Conservation (phyloP, 2,797 vertebrate genomes). For the Spondyliosoma cantharus region DNA sequence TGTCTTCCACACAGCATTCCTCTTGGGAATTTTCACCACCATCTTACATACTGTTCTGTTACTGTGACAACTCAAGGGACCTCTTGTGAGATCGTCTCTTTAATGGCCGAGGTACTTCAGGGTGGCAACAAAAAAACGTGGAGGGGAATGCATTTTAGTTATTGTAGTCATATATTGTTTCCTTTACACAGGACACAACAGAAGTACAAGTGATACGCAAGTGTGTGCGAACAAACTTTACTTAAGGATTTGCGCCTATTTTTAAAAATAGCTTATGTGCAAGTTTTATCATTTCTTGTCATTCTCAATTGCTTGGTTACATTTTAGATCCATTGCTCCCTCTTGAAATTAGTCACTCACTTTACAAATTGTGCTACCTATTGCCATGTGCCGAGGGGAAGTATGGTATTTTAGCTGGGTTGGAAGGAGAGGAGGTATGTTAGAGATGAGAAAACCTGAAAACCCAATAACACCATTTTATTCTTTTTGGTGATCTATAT, state of each 20-base stretch:
- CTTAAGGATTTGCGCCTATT: background rate
- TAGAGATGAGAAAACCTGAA: slow-evolving; percentile 47
- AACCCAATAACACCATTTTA: slow-evolving; percentile 54
- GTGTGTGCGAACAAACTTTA: background rate
- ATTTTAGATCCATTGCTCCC: slow-evolving; percentile 42
- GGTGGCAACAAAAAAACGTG: slow-evolving; percentile 8
- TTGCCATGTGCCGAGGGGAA: slow-evolving; percentile 41
- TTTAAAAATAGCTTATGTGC: slow-evolving; percentile 18
- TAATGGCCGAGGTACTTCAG: slow-evolving; percentile 2
- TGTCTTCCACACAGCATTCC: slow-evolving; percentile 11
- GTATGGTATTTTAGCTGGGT: slow-evolving; percentile 29
- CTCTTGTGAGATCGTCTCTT: slow-evolving; percentile 12
- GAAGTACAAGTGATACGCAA: slow-evolving; percentile 4
- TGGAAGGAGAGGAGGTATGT: slow-evolving; percentile 24
- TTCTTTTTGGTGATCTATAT: slow-evolving; percentile 68
- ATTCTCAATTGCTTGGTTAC: slow-evolving; percentile 52
- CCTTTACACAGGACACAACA: background rate
- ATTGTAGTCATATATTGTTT: slow-evolving; percentile 3
- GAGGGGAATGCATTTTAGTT: background rate
- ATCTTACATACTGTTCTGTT: slow-evolving; percentile 25
- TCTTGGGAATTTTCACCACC: slow-evolving; percentile 11
- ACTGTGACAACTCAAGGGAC: slow-evolving; percentile 32
- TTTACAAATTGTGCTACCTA: slow-evolving; percentile 38
- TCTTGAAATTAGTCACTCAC: slow-evolving; percentile 35
- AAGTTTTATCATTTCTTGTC: slow-evolving; percentile 44